Evolutionary conservation across 2,888 invertebrate species (phyloP).

Genomic region (Trissoscelio sp.): DNA sequence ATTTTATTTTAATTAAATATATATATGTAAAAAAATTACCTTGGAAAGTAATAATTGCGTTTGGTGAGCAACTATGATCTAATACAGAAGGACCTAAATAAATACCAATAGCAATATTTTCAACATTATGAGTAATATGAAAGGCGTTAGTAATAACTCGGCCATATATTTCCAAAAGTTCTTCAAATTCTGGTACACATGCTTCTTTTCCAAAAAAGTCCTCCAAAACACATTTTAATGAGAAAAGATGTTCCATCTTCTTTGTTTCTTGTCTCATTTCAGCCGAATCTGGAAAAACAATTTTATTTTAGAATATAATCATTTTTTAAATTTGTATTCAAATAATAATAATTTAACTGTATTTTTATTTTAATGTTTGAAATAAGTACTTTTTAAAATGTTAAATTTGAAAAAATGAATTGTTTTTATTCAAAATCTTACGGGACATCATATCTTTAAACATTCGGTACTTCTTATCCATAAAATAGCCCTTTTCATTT

Average conservation of each 20-base stretch:
- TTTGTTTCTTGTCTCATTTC: slow-evolving; percentile 24
- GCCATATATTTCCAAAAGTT: slow-evolving; percentile 94
- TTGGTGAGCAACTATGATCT: slow-evolving; percentile 96
- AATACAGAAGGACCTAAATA: slow-evolving; percentile 94
- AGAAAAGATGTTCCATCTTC: slow-evolving; percentile 35
- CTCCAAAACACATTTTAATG: slow-evolving; percentile 44
- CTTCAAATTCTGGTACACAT: slow-evolving; percentile 89
- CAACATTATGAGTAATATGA: slow-evolving; percentile 93
- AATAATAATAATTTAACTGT: no score
- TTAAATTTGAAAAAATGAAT: not conserved
- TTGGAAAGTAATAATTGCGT: slow-evolving; percentile 86
- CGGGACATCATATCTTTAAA: slow-evolving; percentile 96
- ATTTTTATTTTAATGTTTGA: no score
- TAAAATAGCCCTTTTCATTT: slow-evolving; percentile 88
- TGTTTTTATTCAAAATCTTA: slow-evolving; percentile 84
- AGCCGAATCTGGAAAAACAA: slow-evolving; percentile 33
- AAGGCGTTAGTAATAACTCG: slow-evolving; percentile 95
- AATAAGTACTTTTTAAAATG: no score
- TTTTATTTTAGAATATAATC: no score
- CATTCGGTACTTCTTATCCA: slow-evolving; percentile 88
- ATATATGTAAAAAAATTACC: slow-evolving; percentile 20
- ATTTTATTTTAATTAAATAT: not conserved
- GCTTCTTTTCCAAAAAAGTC: slow-evolving; percentile 79
- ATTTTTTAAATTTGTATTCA: no score
- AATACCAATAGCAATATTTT: slow-evolving; percentile 93